These are phyloP conservation scores for Rattus rattus DNA, from an alignment of 2,113 vertebrate species.

Conservation along the genomic window DNA sequence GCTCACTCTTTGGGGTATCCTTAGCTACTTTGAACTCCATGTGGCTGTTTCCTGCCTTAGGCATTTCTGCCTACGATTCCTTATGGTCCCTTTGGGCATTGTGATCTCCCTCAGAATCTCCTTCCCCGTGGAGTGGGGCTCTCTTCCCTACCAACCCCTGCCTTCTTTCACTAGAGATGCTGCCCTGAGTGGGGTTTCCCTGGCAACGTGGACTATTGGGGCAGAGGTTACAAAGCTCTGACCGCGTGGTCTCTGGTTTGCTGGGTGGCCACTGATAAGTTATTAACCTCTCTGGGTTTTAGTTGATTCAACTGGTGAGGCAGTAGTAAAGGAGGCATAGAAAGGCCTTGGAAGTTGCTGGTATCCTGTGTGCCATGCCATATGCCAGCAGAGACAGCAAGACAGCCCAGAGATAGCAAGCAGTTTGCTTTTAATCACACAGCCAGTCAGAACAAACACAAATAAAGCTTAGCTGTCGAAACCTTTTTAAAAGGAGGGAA, in stretches of 20 bases:
- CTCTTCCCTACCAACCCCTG: background rate
- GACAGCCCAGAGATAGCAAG: background rate
- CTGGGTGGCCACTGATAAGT: background rate
- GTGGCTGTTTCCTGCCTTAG: background rate
- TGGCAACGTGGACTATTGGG: background rate
- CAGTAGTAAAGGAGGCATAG: background rate
- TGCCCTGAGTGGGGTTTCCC: background rate
- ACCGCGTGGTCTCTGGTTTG: background rate
- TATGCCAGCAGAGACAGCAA: background rate
- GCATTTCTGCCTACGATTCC: fast-evolving
- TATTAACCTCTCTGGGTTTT: constrained; percentile 7
- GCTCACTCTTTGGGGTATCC: background rate
- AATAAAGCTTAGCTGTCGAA: background rate
- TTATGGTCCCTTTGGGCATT: fast-evolving
- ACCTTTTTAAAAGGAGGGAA: background rate
- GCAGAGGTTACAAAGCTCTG: background rate
- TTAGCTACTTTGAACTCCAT: background rate
- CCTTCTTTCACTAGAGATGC: fast-evolving
- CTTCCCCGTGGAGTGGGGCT: background rate
- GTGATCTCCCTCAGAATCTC: fast-evolving
- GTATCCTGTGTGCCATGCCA: background rate
- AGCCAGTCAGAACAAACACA: background rate
- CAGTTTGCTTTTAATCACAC: background rate
- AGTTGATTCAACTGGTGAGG: background rate
- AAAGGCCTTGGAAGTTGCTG: background rate